A percentile compares a stretch with the other conserved stretches of the same genome.
Evolutionary conservation across 53 echinoderm and acorn worm genomes (phyloP).

Genomic region (Henricia sp.): DNA sequence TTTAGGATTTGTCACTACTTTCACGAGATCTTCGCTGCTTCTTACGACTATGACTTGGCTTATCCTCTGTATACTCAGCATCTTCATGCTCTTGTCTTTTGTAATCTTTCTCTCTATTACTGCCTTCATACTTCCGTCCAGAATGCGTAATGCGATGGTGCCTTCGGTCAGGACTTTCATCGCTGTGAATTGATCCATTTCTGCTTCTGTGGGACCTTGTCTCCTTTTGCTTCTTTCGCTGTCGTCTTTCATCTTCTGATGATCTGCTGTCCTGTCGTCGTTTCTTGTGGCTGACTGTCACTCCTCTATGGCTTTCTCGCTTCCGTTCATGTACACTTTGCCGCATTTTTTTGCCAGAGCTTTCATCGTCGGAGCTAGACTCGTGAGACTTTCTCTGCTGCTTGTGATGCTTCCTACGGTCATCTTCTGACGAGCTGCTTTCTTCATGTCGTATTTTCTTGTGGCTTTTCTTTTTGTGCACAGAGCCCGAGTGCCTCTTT

Average conservation of each 20-base stretch:
- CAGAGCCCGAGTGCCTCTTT: constrained; percentile 61
- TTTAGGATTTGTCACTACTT: constrained; percentile 37
- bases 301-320: no score
- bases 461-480: constrained; percentile 59
- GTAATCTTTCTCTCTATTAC: constrained; percentile 16
- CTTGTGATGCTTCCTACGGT: constrained; percentile 29
- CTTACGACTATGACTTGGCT: no score
- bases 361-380: constrained; percentile 18
- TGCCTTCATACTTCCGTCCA: neutral
- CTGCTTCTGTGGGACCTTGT: constrained; percentile 27
- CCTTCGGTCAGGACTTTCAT: neutral
- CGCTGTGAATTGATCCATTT: constrained; percentile 7
- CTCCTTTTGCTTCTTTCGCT: constrained; percentile 28
- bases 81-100: no score
- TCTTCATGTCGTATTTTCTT: constrained; percentile 20
- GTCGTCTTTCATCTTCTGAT: constrained; percentile 44
- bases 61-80: no score
- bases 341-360: no score
- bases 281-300: constrained; percentile 53
- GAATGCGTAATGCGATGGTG: neutral
- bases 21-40: constrained; percentile 50
- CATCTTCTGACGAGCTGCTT: constrained; percentile 44
- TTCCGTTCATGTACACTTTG: no score
- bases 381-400: constrained; percentile 43
- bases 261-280: constrained; percentile 10